A percentile compares a stretch with the other conserved stretches of the same genome.
phyloP scores from a whole-genome alignment of 2,888 invertebrate species.

The Patella depressa region DNA sequence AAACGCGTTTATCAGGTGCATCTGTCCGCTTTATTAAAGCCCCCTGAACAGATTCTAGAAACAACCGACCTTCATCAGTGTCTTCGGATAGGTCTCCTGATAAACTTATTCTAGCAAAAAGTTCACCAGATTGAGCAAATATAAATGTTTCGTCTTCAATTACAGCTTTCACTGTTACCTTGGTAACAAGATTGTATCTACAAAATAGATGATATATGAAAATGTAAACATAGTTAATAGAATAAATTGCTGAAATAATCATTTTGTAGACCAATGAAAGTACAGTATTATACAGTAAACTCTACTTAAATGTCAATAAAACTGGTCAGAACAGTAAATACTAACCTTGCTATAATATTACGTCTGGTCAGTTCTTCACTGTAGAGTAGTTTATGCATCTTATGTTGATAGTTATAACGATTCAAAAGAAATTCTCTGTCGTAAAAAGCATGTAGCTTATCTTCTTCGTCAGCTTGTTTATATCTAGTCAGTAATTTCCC shows the following conservation, averaged over 20 bases:
- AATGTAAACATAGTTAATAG: no score
- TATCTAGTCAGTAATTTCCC: constrained; percentile 48
- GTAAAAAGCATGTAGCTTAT: constrained; percentile 60
- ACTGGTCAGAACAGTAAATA: no score
- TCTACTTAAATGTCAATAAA: no score
- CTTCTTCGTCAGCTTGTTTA: constrained; percentile 57
- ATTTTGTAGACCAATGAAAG: no score
- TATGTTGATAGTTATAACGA: constrained; percentile 66
- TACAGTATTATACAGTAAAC: no score
- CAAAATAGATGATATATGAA: constrained; percentile 13
- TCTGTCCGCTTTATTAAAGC: not conserved
- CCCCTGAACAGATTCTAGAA: constrained; percentile 46
- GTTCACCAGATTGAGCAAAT: constrained; percentile 54
- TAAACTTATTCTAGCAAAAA: constrained; percentile 64
- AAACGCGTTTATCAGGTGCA: constrained; percentile 38
- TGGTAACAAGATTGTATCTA: constrained; percentile 64
- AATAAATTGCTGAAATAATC: no score
- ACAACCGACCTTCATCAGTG: constrained; percentile 64
- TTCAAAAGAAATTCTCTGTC: constrained; percentile 59
- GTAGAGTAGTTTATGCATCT: constrained; percentile 66
- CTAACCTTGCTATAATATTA: no score
- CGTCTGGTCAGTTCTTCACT: constrained; percentile 65
- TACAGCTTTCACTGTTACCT: constrained; percentile 45
- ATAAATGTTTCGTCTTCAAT: constrained; percentile 52
- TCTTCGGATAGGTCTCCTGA: constrained; percentile 63